These are phyloP conservation scores for Crotalus helleri DNA, from an alignment of 2,113 vertebrate genomes.

Conservation along the genomic window DNA sequence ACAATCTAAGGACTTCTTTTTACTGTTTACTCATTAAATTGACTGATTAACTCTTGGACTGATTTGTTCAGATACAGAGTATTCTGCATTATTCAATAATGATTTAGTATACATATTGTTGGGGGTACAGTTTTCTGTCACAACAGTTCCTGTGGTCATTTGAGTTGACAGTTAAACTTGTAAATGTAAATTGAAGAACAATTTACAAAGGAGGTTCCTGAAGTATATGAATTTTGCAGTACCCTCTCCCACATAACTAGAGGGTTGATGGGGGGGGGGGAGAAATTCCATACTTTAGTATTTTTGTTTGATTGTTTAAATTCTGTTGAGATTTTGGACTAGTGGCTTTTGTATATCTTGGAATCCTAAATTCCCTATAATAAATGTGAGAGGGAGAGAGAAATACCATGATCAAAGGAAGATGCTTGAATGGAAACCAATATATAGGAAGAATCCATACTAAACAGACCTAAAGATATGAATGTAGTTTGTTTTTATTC, in stretches of 20 bases:
- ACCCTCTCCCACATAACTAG: background rate
- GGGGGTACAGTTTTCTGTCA: background rate
- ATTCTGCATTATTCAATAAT: background rate
- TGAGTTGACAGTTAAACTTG: background rate
- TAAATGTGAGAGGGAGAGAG: background rate
- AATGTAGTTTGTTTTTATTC: background rate
- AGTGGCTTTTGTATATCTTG: background rate
- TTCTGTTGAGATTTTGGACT: background rate
- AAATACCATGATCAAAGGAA: background rate
- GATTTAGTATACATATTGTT: background rate
- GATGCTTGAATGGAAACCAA: background rate
- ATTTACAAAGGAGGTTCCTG: background rate
- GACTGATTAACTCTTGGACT: background rate
- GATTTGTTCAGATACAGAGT: background rate
- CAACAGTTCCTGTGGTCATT: background rate
- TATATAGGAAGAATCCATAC: background rate
- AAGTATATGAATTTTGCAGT: background rate
- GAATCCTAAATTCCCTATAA: background rate
- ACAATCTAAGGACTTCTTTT: background rate
- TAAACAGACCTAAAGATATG: background rate
- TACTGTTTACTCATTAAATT: background rate
- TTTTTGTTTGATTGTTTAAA: background rate
- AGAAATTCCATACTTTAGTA: background rate
- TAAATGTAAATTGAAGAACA: background rate
- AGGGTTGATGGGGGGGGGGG: rapidly evolving